Percentiles rank a stretch among this genome's conserved stretches.
Conservation (phyloP, 2,888 invertebrate species). For the Philopedon plagiatum region DNA sequence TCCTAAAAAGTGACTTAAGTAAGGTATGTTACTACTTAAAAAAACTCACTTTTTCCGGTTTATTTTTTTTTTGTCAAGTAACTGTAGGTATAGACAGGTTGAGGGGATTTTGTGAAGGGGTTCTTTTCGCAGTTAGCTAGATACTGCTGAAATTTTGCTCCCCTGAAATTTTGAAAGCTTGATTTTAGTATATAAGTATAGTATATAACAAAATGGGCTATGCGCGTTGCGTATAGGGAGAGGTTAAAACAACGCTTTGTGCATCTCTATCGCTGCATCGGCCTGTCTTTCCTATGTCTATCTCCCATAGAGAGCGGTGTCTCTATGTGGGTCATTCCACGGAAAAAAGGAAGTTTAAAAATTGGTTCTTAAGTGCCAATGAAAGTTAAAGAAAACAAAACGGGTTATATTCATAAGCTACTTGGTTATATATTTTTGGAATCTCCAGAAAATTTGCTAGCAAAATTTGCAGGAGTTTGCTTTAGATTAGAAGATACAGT, state of each 20-base stretch:
- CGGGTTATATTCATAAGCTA: too few relatives aligned
- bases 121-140: slow-evolving; percentile 69
- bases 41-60: slow-evolving; percentile 49
- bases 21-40: neutral
- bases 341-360: slow-evolving; percentile 4
- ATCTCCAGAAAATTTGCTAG: too few relatives aligned
- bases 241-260: slow-evolving; percentile 25
- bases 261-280: slow-evolving; percentile 45
- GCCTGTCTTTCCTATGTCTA: slow-evolving; percentile 47
- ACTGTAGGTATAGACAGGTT: slow-evolving; percentile 69
- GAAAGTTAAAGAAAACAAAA: too few relatives aligned
- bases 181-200: slow-evolving; percentile 51
- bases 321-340: slow-evolving; percentile 43
- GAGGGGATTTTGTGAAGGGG: slow-evolving; percentile 66
- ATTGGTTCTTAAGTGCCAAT: too few relatives aligned
- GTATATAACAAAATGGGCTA: slow-evolving; percentile 51
- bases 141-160: slow-evolving; percentile 68
- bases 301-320: slow-evolving; percentile 38
- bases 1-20: slow-evolving; percentile 11
- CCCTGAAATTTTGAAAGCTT: slow-evolving; percentile 50
- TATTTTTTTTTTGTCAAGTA: slow-evolving; percentile 47
- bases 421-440: too few relatives aligned
- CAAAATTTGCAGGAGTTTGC: too few relatives aligned
- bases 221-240: slow-evolving; percentile 42
- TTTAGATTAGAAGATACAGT: too few relatives aligned